Percentiles rank a stretch among this genome's conserved stretches.
phyloP scores from a whole-genome alignment of 2,797 vertebrate species.

The Lithobates pipiens region DNA sequence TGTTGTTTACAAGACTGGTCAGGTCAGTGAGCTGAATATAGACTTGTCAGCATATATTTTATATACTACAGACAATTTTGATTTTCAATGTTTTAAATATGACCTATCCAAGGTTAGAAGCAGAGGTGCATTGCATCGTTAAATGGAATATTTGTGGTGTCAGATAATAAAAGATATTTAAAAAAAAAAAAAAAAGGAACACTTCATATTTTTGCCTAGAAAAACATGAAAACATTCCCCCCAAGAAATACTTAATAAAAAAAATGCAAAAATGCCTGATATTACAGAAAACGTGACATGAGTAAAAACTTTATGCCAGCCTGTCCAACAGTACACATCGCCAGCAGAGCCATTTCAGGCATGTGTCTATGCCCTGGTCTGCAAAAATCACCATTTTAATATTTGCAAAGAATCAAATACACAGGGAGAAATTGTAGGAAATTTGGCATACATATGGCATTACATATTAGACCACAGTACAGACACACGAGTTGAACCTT shows the following conservation, averaged over 20 bases:
- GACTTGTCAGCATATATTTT: conserved; percentile 58
- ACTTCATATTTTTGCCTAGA: background rate
- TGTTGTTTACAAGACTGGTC: conserved; percentile 60
- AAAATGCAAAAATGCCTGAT: background rate
- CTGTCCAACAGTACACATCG: too few relatives aligned
- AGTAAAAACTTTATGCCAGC: background rate
- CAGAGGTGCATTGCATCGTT: conserved; percentile 41
- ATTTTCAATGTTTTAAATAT: conserved; percentile 27
- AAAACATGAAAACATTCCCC: conserved; percentile 19
- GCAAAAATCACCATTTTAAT: too few relatives aligned
- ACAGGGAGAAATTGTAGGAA: too few relatives aligned
- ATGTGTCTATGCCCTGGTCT: too few relatives aligned
- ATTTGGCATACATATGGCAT: too few relatives aligned
- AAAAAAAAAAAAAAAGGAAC: conserved; percentile 13
- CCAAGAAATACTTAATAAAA: conserved; percentile 1
- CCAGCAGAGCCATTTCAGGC: too few relatives aligned
- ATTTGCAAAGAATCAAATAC: too few relatives aligned
- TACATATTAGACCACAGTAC: too few relatives aligned
- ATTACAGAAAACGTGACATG: background rate
- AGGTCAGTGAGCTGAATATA: conserved; percentile 61
- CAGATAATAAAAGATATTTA: background rate
- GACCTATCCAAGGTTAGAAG: conserved; percentile 55
- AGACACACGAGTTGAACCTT: too few relatives aligned
- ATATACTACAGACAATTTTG: conserved; percentile 49
- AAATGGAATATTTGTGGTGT: conserved; percentile 48